Evolutionary conservation across 92 coral and sea anemone genomes (phyloP).

Genomic region (Virgularia gustaviana): DNA sequence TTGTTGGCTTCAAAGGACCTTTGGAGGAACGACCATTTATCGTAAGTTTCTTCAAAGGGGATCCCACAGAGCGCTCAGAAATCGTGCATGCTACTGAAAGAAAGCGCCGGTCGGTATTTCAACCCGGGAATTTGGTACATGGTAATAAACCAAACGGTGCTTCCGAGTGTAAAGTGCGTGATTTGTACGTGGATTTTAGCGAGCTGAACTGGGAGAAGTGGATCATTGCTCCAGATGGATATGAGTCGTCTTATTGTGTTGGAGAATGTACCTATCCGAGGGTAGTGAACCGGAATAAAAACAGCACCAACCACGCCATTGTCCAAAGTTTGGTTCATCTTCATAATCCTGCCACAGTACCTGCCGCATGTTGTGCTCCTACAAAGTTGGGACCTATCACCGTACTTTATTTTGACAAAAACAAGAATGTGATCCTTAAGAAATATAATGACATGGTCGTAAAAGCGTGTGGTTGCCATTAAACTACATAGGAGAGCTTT

Average conservation of each 20-base stretch:
- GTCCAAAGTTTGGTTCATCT: constrained; percentile 86
- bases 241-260: constrained; percentile 70
- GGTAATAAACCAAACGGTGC: constrained; percentile 11
- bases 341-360: constrained; percentile 62
- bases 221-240: constrained; percentile 92
- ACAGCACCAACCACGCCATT: constrained; percentile 93
- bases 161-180: constrained; percentile 62
- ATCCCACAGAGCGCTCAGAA: constrained; percentile 57
- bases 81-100: constrained; percentile 41
- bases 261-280: constrained; percentile 85
- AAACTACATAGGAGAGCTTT: background rate
- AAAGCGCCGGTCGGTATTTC: constrained; percentile 53
- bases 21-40: constrained; percentile 71
- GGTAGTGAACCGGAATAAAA: constrained; percentile 63
- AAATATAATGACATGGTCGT: constrained; percentile 94
- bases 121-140: background rate
- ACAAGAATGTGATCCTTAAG: constrained; percentile 66
- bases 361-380: constrained; percentile 89
- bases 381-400: constrained; percentile 70
- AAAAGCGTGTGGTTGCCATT: constrained; percentile 92
- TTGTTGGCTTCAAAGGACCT: constrained; percentile 43
- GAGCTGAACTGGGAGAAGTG: constrained; percentile 90
- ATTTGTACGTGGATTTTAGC: constrained; percentile 72
- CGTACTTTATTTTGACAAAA: constrained; percentile 73
- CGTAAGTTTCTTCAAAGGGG: constrained; percentile 80